Base-by-base conservation (phyloP, 2,888 invertebrate species). In the Drosophila pseudotalamancana region DNA sequence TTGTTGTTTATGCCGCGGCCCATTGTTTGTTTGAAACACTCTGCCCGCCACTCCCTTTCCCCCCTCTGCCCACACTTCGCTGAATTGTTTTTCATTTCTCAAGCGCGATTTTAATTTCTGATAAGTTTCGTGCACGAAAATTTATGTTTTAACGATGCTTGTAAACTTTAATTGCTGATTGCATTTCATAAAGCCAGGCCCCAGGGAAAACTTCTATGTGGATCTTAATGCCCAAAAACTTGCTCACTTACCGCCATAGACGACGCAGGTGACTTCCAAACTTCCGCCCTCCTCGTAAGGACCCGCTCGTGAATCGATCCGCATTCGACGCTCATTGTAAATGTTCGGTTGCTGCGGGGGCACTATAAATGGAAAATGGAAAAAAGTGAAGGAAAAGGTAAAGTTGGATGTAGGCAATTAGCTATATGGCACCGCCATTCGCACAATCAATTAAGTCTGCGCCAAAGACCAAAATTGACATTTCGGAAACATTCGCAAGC, bases 271-370 rank as follows among this genome's bases (percentile, higher is more conserved):
- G 59, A 95, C 92, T 87, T 93, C 94, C 92, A 95, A 93, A 77
- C 94, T 93, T 43, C 94, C 93, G 32, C 94, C 95, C 90, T 95
- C 95, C 80, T 94, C 93, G 87, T 95, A 95, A 19, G 95, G 95
- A 43, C 95, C 95, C 32, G 95, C 95, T 14, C 93, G 91, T 6
- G 93, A 92, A 71, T 91, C 90, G 65, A 93, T 92, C 27, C 95
- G 92, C 82, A 94, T 93, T 29, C 94, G 94, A 62, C 93, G 92
- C 76, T 94, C 95, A 88, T 95, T 94, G 81, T 95, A 93, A 84
- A 95, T 95, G 65, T 93, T 94, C 37, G 95, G 95, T 84, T 93
- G 94, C 77, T 94, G 93, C 2, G 95, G 95, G 42, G 95, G 95
- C 64, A 95, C 95, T 95, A 92, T 11, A 35, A 23, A 29, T 29